A percentile compares a stretch with the other conserved stretches of the same genome.
Conservation (phyloP, 2,797 vertebrate genomes). For the Dryobates pubescens region DNA sequence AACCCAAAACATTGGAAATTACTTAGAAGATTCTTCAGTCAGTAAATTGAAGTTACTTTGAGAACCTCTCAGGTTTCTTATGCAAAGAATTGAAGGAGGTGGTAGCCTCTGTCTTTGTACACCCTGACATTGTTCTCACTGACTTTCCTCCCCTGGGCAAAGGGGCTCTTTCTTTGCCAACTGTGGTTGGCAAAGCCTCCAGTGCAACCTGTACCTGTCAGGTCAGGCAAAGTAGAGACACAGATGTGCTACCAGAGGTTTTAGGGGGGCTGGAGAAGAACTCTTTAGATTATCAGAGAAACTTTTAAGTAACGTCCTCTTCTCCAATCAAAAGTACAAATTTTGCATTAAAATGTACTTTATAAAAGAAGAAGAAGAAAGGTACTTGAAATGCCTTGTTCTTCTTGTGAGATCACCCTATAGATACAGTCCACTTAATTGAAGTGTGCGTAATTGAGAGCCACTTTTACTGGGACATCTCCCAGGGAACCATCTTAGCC, state of each 20-base stretch:
- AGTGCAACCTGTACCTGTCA: neutral
- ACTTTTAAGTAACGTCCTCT: neutral
- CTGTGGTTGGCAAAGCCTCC: neutral
- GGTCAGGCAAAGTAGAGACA: neutral
- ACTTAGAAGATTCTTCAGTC: neutral
- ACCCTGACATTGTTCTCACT: neutral
- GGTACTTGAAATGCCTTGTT: neutral
- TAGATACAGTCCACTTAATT: constrained; percentile 47
- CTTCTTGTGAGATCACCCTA: constrained; percentile 16
- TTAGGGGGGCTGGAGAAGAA: neutral
- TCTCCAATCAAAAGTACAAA: neutral
- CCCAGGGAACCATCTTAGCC: constrained; percentile 48
- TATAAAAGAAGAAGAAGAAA: neutral
- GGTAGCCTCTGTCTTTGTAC: neutral
- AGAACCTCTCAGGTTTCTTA: too few relatives aligned
- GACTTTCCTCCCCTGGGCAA: too few relatives aligned
- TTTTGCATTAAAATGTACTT: neutral
- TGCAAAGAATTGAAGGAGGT: too few relatives aligned
- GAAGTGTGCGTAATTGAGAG: constrained; percentile 53
- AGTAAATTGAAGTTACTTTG: too few relatives aligned
- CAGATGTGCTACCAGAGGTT: neutral
- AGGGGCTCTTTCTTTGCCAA: neutral
- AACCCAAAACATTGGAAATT: neutral
- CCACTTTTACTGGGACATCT: constrained; percentile 61
- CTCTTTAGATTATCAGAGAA: neutral